Percentiles rank a stretch among this genome's conserved stretches.
These are phyloP conservation scores for Poeciliopsis gracilis DNA, from an alignment of 2,797 vertebrate species.

Conservation along the genomic window DNA sequence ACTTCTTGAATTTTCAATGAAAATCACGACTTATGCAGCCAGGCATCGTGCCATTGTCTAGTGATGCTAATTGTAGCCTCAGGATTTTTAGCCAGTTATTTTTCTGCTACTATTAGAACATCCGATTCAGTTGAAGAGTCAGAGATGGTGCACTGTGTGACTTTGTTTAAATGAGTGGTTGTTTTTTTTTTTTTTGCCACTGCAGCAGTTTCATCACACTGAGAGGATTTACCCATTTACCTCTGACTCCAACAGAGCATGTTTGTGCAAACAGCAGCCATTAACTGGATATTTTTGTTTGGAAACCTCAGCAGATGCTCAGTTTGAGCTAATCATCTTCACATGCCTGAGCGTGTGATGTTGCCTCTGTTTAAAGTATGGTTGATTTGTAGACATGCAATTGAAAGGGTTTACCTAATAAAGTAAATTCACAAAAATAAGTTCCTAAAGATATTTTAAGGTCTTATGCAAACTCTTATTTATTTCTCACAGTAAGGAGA, in stretches of 20 bases:
- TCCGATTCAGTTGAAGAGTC: background rate
- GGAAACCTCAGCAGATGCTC: background rate
- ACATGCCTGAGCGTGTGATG: background rate
- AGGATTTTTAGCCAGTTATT: no score
- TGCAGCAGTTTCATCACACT: background rate
- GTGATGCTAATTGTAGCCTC: background rate
- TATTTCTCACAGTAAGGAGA: background rate
- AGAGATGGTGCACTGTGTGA: background rate
- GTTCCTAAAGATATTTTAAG: background rate
- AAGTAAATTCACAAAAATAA: background rate
- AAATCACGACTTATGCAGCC: background rate
- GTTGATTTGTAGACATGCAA: background rate
- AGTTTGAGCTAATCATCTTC: background rate
- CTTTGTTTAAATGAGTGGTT: background rate
- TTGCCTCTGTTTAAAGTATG: background rate
- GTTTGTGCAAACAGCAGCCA: background rate
- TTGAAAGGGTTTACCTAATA: background rate
- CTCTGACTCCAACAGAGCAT: background rate
- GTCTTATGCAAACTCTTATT: background rate
- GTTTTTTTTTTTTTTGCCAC: background rate
- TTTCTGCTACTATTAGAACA: background rate
- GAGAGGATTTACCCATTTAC: background rate
- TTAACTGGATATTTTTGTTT: background rate
- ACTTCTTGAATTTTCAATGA: background rate
- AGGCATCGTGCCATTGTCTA: background rate